phyloP scores from a whole-genome alignment of 2,113 vertebrate genomes.

The Heptranchias perlo region DNA sequence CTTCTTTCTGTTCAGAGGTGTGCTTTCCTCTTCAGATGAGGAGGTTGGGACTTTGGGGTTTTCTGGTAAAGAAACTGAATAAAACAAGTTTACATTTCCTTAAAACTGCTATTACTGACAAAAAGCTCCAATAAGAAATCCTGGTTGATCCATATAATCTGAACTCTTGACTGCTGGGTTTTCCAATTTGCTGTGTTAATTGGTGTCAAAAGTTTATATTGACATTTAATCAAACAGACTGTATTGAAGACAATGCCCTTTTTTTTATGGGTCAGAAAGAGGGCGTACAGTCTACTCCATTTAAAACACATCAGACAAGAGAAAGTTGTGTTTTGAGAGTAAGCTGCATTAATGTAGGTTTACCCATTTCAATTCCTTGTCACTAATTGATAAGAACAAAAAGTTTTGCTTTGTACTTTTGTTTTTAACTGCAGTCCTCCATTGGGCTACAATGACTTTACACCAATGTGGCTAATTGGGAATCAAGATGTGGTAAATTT shows the following conservation, averaged over 20 bases:
- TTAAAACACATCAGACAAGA: neutral
- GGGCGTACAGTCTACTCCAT: neutral
- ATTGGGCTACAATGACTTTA: neutral
- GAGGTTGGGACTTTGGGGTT: conserved; percentile 46
- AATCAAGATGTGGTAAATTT: neutral
- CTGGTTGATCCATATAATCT: neutral
- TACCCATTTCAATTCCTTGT: neutral
- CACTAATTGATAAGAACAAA: neutral
- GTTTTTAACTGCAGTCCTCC: neutral
- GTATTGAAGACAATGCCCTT: neutral
- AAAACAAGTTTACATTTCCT: neutral
- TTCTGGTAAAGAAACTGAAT: neutral
- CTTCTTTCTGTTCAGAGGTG: conserved; percentile 58
- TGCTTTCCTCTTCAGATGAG: conserved; percentile 46
- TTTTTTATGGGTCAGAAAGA: neutral
- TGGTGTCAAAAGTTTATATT: neutral
- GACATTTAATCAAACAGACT: neutral
- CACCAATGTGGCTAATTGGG: neutral
- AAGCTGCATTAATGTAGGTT: neutral
- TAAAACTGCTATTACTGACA: neutral
- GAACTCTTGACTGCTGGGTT: neutral
- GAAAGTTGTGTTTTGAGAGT: neutral
- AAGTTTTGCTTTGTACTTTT: neutral
- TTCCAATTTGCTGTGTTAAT: neutral
- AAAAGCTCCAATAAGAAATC: neutral